These are phyloP conservation scores for Baccha elongata DNA, from an alignment of 2,888 invertebrate species.

Conservation along the genomic window DNA sequence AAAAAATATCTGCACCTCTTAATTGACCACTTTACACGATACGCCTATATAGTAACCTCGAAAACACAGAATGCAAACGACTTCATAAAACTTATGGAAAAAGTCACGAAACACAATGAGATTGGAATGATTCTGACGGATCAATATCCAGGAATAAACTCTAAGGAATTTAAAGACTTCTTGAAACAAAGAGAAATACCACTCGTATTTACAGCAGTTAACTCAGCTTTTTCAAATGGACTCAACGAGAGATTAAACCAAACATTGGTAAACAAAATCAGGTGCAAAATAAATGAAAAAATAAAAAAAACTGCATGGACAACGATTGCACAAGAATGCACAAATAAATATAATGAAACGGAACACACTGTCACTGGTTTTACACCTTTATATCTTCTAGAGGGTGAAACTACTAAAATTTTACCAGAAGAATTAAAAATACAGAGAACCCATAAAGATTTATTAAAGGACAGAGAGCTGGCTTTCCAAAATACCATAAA, in stretches of 20 bases:
- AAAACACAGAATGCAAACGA: not conserved
- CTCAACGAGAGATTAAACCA: slow-evolving; percentile 3
- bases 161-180: slow-evolving; percentile 76
- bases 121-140: not conserved
- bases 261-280: not conserved
- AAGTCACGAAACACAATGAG: not conserved
- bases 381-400: slow-evolving; percentile 49
- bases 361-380: slow-evolving; percentile 62
- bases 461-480: slow-evolving; percentile 34
- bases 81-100: not conserved
- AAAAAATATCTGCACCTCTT: not conserved
- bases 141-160: slow-evolving; percentile 74
- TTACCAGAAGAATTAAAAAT: slow-evolving; percentile 30
- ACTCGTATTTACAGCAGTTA: slow-evolving; percentile 63
- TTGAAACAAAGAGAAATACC: slow-evolving; percentile 66
- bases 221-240: slow-evolving; percentile 59
- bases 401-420: not conserved
- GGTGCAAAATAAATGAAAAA: too few species aligned
- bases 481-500: not conserved
- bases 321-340: slow-evolving; percentile 47
- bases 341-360: slow-evolving; percentile 60
- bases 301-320: slow-evolving; percentile 49
- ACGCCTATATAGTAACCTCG: not conserved
- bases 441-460: slow-evolving; percentile 4
- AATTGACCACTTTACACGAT: not conserved